Base-by-base conservation (phyloP, 2,797 vertebrate genomes). In the Neosilurus hyrtlii region DNA sequence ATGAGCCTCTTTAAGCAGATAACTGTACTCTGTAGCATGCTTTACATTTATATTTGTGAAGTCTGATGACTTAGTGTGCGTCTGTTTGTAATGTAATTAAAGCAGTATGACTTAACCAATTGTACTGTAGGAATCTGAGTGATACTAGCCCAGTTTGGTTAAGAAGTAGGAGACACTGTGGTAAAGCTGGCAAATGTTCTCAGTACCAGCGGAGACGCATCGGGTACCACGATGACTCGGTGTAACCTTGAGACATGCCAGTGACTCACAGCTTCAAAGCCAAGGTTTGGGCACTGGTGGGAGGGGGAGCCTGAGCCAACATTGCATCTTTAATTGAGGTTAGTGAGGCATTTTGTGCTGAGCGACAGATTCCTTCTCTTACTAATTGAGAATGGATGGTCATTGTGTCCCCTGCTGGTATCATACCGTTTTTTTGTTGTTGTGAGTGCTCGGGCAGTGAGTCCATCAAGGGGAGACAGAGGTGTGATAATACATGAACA, bases 311-410 rank as follows among this genome's bases (percentile, higher is more conserved):
- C 87, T 85, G 85, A 84, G 79, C 86, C 86, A 86, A 54, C 89
- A 91, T 86, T 90, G 84, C 87, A 86, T 92, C 90, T 93, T 90
- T 92, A 92, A 90, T 89, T 92, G 90, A 89, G 92, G 91, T 92
- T 92, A 89, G 85, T 92, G 91, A 88, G 91, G 89, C 91, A 91
- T 86, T 89, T 86, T 91, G 79, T 90, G 88, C 87, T 86, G 89
- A 82, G 83, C 89, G 87, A 90, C 91, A 91, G 87, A 91, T 91
- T 92, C 79, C 75, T 79, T 83, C 71, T 74, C 82, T 87, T 68
- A 52, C 79, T 87, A 90, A 85, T 89, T 83, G 90, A 81, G 79
- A 87, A 86, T 86, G 86, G 89, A 61, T 91, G 89, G 84, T 83
- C 77, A 86, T 80, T 73, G 72, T 87, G 82, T 89, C 84, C 67